Evolutionary conservation across 2,113 vertebrate genomes (phyloP), one percentile per base, ranked within the genome.

Genomic region (Pholis gunnellus): DNA sequence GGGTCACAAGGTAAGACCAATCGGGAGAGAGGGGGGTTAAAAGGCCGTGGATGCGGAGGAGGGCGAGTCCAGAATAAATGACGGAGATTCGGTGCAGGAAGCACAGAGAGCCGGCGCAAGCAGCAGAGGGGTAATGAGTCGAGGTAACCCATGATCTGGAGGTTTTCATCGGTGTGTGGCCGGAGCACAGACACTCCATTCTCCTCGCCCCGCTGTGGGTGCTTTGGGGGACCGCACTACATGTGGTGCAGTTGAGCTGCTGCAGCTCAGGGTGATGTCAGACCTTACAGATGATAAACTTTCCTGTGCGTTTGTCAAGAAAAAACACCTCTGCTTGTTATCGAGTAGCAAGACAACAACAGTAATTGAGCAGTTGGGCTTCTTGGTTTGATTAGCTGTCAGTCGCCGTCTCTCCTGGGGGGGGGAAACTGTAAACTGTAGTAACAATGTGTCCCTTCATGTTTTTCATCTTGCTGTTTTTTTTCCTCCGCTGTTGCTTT

Each of bases 61-160:
- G 29, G 54, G 17, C 17, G 15, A 50, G 36, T 79, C 71, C 78
- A 76, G 85, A 83, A 89, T 89, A 86, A 84, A 90, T 82, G 61
- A 70, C 17, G 29, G 44, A 75, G 72, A 72, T 78, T 87, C 57
- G 67, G 78, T 84, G 77, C 27, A 34, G 60, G 61, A 86, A 86
- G 46, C 36, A 25, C 29, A 31, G 27, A 66, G 79, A 77, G 69
- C 42, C 22, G 54, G 63, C 72, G 68, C 60, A 71, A 79, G 81
- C 57, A 78, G 44, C 70, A 54, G 57, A 78, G 57, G 31, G 66
- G 68, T 79, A 90, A 78, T 80, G 75, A 83, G 63, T 76, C 52
- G 72, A 82, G 79, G 86, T 75, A 86, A 84, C 82, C 73, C 79
- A 73, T 90, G 87, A 88, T 84, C 82, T 84, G 40, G 74, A 83